Conservation (phyloP, 2,888 invertebrate genomes). For the Myopa testacea region DNA sequence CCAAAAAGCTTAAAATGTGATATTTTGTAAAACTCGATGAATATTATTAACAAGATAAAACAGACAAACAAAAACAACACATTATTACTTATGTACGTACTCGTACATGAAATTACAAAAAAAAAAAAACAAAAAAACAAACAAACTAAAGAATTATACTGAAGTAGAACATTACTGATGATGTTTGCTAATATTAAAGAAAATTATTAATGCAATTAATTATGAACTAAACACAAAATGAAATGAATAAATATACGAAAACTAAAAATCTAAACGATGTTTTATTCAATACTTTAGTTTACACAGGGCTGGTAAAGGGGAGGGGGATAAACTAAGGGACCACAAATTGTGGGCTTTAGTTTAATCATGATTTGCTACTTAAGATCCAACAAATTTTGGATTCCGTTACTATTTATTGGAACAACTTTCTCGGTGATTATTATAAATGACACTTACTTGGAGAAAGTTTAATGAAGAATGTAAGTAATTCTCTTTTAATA, state of each 20-base stretch:
- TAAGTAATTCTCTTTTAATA: no score
- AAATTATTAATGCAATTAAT: slow-evolving; percentile 20
- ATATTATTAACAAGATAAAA: slow-evolving; percentile 48
- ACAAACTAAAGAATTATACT: background rate
- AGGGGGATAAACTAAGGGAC: no score
- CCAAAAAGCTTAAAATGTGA: slow-evolving; percentile 68
- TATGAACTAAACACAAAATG: slow-evolving; percentile 29
- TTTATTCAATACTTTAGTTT: background rate
- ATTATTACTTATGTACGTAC: slow-evolving; percentile 11
- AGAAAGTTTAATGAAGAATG: no score
- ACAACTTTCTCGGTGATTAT: no score
- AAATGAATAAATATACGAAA: slow-evolving; percentile 35
- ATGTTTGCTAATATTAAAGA: slow-evolving; percentile 27
- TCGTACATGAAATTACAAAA: slow-evolving; percentile 17
- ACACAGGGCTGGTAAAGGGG: no score
- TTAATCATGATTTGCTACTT: no score
- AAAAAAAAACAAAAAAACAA: slow-evolving; percentile 11
- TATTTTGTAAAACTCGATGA: slow-evolving; percentile 68
- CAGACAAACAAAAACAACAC: slow-evolving; percentile 29
- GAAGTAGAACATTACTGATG: slow-evolving; percentile 1
- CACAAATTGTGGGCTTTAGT: no score
- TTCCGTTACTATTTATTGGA: no score
- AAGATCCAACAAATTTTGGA: no score
- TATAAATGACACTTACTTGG: no score
- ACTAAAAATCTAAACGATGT: background rate